phyloP scores from a whole-genome alignment of 2,888 invertebrate species.

The Polydrusus pterygomalis region DNA sequence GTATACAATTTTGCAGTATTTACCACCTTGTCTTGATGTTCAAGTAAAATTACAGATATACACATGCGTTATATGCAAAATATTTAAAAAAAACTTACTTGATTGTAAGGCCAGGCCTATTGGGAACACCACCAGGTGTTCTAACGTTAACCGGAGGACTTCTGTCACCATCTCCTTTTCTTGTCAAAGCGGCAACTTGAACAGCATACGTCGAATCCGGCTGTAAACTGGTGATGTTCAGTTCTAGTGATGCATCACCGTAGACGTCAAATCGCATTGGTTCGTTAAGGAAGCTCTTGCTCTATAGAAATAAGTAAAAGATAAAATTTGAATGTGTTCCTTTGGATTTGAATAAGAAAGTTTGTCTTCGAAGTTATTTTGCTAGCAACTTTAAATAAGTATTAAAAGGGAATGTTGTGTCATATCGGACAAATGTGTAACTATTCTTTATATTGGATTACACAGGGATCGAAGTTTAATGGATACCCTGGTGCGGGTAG shows the following conservation, averaged over 20 bases:
- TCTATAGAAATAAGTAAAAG: constrained; percentile 70
- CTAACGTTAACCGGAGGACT: constrained; percentile 89
- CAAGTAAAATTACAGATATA: too few relatives aligned
- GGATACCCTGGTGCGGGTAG: too few relatives aligned
- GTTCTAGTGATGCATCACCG: constrained; percentile 84
- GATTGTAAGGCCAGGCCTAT: constrained; percentile 81
- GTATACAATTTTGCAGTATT: too few relatives aligned
- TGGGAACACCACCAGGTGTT: constrained; percentile 96
- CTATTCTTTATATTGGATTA: too few relatives aligned
- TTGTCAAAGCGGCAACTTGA: constrained; percentile 95
- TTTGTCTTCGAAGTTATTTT: too few relatives aligned
- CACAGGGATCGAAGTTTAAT: too few relatives aligned
- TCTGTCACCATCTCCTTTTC: constrained; percentile 97
- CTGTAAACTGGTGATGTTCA: constrained; percentile 91
- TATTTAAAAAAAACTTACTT: constrained; percentile 60
- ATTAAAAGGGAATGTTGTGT: too few relatives aligned
- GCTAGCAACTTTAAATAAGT: too few relatives aligned
- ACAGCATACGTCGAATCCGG: constrained; percentile 96
- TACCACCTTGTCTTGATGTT: too few relatives aligned
- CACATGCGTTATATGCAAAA: too few relatives aligned
- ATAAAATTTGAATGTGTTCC: background rate
- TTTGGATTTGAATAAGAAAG: too few relatives aligned
- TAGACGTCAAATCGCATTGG: constrained; percentile 91
- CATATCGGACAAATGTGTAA: too few relatives aligned
- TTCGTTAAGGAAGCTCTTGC: constrained; percentile 87